Evolutionary conservation across 2,797 vertebrate genomes (phyloP).

Genomic region (Sarcoramphus papa): DNA sequence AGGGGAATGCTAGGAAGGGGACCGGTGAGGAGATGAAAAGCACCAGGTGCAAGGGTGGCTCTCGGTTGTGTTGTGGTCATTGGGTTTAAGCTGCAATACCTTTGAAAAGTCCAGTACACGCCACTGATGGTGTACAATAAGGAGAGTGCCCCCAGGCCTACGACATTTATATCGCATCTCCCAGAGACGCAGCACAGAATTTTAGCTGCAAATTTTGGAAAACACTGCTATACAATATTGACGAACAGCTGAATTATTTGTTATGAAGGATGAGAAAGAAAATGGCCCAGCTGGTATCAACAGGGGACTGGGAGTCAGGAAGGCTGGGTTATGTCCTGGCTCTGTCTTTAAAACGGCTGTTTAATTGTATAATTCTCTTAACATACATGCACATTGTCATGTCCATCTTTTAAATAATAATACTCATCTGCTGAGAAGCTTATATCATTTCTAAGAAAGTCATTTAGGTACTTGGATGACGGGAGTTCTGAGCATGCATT

Average conservation of each 20-base stretch:
- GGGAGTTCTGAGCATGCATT: neutral
- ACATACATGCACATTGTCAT: neutral
- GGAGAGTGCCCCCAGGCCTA: neutral
- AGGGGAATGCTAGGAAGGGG: neutral
- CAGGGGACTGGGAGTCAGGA: neutral
- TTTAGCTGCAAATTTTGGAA: neutral
- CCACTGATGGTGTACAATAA: neutral
- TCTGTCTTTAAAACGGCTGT: neutral
- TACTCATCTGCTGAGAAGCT: neutral
- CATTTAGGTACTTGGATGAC: neutral
- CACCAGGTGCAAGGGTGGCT: neutral
- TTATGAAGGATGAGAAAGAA: neutral
- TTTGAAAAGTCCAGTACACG: neutral
- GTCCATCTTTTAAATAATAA: neutral
- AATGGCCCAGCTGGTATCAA: neutral
- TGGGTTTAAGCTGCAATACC: neutral
- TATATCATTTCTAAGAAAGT: neutral
- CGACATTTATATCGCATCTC: neutral
- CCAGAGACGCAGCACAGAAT: neutral
- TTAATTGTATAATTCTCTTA: neutral
- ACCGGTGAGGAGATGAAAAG: neutral
- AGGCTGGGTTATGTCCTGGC: neutral
- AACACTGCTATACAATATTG: neutral
- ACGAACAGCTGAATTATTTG: neutral
- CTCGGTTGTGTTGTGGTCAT: accelerated